These are phyloP conservation scores for Cromileptes altivelis DNA, from an alignment of 2,113 vertebrate genomes.

Conservation along the genomic window DNA sequence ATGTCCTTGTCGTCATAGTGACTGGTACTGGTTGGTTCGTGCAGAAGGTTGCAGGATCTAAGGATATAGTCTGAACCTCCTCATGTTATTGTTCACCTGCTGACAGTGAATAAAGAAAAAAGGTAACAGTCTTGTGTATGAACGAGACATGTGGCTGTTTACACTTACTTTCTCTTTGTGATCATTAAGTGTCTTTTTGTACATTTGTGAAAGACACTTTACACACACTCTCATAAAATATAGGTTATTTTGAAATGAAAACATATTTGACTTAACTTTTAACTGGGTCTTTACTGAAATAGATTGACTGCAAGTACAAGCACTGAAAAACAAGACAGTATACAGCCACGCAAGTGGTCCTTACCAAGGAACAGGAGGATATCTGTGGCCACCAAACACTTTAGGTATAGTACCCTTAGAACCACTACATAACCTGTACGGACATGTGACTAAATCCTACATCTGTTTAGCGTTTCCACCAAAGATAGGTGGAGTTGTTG, in stretches of 20 bases:
- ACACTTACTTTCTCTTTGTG: not conserved
- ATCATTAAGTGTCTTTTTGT: not conserved
- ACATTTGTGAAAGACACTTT: slow-evolving; percentile 6
- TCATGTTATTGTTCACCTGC: not conserved
- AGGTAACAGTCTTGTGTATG: not conserved
- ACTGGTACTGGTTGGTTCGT: not conserved
- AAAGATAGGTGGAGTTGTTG: too few species aligned
- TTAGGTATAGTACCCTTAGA: too few species aligned
- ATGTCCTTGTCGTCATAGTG: slow-evolving; percentile 2
- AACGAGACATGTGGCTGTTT: slow-evolving; percentile 4
- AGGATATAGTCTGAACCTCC: slow-evolving; percentile 2
- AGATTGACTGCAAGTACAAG: not conserved
- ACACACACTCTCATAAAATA: not conserved
- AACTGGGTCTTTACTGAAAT: not conserved
- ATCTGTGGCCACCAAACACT: too few species aligned
- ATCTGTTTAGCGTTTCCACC: too few species aligned
- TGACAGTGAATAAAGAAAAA: slow-evolving; percentile 11
- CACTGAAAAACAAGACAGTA: not conserved
- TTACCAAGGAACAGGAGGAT: too few species aligned
- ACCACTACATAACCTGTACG: too few species aligned
- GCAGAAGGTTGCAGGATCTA: not conserved
- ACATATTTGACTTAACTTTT: not conserved
- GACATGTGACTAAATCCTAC: too few species aligned
- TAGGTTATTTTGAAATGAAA: not conserved
- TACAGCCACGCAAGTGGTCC: not conserved